Conservation (phyloP, 2,797 vertebrate genomes). For the Hippoglossus hippoglossus region DNA sequence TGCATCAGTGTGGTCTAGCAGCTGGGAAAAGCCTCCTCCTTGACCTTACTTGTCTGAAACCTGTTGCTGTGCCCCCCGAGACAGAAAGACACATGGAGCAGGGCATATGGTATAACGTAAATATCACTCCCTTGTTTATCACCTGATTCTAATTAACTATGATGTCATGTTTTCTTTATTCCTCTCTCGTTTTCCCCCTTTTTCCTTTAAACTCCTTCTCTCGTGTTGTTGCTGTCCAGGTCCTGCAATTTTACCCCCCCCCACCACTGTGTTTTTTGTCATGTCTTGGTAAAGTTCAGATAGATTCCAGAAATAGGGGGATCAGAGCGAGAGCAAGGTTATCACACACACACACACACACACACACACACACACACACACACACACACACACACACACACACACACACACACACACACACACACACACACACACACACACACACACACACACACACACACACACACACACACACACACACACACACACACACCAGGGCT, state of each 20-base stretch:
- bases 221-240: conserved; percentile 33
- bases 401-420: neutral
- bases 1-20: conserved; percentile 77
- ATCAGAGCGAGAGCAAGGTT: conserved; percentile 63
- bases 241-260: conserved; percentile 21
- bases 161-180: conserved; percentile 82
- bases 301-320: conserved; percentile 62
- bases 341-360: conserved; percentile 6
- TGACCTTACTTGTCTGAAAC: conserved; percentile 81
- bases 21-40: conserved; percentile 80
- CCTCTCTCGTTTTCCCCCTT: conserved; percentile 47
- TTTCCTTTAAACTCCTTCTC: conserved; percentile 39
- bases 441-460: too few species aligned
- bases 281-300: conserved; percentile 52
- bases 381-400: neutral
- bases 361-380: conserved; percentile 15
- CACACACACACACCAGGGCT: conserved; percentile 27
- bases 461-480: neutral
- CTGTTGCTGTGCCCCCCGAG: conserved; percentile 74
- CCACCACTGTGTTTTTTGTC: conserved; percentile 30
- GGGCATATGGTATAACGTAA: conserved; percentile 83
- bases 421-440: neutral
- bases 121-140: conserved; percentile 83
- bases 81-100: conserved; percentile 72
- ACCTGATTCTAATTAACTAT: conserved; percentile 87